Evolutionary conservation across 2,888 invertebrate genomes (phyloP), one percentile per base, ranked within the genome.

Genomic region (Cosmopolites sordidus): DNA sequence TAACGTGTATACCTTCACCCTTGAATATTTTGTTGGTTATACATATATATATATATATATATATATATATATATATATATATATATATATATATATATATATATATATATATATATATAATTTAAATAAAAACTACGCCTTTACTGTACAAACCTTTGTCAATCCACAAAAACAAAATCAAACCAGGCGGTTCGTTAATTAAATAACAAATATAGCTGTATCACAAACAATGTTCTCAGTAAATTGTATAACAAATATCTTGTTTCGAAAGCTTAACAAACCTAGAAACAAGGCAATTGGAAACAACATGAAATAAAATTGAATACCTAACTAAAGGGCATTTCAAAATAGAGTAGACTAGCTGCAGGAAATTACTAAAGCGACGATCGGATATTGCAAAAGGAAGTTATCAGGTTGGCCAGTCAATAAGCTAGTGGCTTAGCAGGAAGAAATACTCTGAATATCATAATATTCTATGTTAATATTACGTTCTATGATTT

Each of bases 351-450:
- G 42, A 51, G 30, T 45, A 48, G 42, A 51, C 40, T 45, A 48
- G 43, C 56, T 51, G 33, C 45, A 42, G 51, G 49, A 56, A 56
- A 56, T 51, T 55, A 43, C 40, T 22, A 40, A 51, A 51, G 47
- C 50, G 50, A 43, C 50, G 54, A 33, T 50, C 51, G 55, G 55
- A 55, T 51, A 55, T 55, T 55, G 55, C 18, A 47, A 55, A 48
- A 38, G 51, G 55, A 55, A 55, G 55, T 55, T 55, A 48, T 51
- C 51, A 42, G 43, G 48, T 22, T 53, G 43, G 33, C 51, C 47
- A 37, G 41, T 43, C 43, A 49, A 48, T 47, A 44, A 54, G 48
- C 54, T 41, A 43, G 49, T 49, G 43, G 48, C 49, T 54, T 43
- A 48, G 29, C 48, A 43, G 43, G 48, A 43, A 52, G 39, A 16